Evolutionary conservation across 2,888 invertebrate genomes (phyloP), one percentile per base, ranked within the genome.

Genomic region (Hemistola chrysoprasaria): DNA sequence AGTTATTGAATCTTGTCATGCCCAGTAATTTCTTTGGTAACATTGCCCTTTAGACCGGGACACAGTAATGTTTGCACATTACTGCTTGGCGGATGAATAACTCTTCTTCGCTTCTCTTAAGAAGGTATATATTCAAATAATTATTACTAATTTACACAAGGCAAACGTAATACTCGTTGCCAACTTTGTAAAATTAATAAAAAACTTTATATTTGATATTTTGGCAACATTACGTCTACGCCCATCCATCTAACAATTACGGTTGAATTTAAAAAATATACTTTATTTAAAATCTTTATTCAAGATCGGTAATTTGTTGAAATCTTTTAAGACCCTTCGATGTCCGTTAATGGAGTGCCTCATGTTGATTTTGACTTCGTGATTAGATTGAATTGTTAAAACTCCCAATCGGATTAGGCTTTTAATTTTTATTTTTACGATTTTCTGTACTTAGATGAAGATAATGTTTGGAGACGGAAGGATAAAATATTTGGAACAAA

Each of bases 221-320:
- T 40, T 80, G 72, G 23, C 33, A 29, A 57, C n/a, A 31, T 82
- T 43, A 57, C 22, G 69, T 45, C 32, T 50, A 57, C 46, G 27
- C 31, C 50, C 22, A 38, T 53, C 64, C 53, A 34, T 57, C 70
- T 68, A 84, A 81, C 86, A 87, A 87, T 87, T 86, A 87, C 80
- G 83, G 73, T 66, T 52, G 73, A 80, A 75, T 84, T 82, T 67
- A 22, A 67, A 73, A 76, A 66, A 68, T 68, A 67, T 68, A 69
- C 70, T 75, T 81, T 81, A 74, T 78, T 78, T 77, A 78, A 79
- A 71, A 71, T 50, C 50, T 50, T 44, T 64, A 51, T 63, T 62
- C 62, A 60, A 71, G 71, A 78, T 76, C 74, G 78, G 79, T 80
- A 86, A 86, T 86, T 85, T 78, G 80, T 81, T 71, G 64, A 76